Base-by-base conservation (phyloP, 2,888 invertebrate species). In the Orgyia antiqua region DNA sequence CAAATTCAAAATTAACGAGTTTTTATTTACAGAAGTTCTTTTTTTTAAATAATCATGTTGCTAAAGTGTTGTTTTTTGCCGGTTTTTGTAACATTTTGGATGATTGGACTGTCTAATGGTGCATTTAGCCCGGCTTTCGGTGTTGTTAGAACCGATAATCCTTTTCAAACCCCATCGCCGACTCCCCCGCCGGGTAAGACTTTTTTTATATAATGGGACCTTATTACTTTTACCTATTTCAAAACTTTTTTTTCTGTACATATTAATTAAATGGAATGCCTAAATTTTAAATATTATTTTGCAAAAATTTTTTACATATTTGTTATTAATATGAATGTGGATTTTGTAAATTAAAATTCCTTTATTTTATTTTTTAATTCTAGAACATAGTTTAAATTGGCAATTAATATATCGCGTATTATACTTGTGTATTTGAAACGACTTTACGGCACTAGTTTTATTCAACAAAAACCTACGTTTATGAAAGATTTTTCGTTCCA, bases 111-210 rank as follows among this genome's bases (percentile, higher is more conserved):
- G 18, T 51, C 52, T 46, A 39, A 45, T 20, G 61, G 58, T 6
- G 68, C 49, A 4, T 70, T 65, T 45, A 69, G 65, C 39, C 65
- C 70, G 2, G 54, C 52, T 32, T 66, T 69, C 43, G 67, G 69
- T 29, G 50, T 61, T 20, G 45, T 63, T 29, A 63, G 58, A 56
- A 62, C 60, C 9, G 61, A 68, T 23, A 35, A 56, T 27, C 60
- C 68, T 13, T 29, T 55, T 23, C 37, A 38, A 27, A 36, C 42
- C 27, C 56, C 60, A n/a, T 40, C 51, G 34, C 57, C 68, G 9
- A 61, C 62, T 13, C n/a, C 47, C 53, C 18, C 54, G 61, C n/a
- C 45, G 54, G 45, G 73, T 72, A 72, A 72, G 70, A 69, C 34
- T 10, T 32, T 52, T 51, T 47, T 51, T 45, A 40, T 52, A 47